Base-by-base conservation (phyloP, 2,888 invertebrate genomes). In the Synergus japonicus region DNA sequence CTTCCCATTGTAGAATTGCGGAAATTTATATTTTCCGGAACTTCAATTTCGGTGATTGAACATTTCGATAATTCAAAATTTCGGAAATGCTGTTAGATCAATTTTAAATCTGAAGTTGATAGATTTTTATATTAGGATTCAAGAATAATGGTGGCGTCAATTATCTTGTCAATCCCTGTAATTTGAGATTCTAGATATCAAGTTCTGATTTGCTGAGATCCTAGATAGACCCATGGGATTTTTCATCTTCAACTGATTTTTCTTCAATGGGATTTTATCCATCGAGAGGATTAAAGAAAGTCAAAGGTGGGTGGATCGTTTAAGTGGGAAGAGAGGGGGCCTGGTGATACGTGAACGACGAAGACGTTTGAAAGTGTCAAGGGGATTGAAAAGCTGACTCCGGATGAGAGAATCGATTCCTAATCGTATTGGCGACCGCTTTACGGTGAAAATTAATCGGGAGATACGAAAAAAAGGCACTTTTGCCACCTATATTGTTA, bases 321-420 rank as follows among this genome's bases (percentile, higher is more conserved):
- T 73, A 54, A 73, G 49, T 54, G 54, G 49, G 69, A 37, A 54
- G 69, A 73, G 69, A 73, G 22, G 15, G 9, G 49, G 49, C 29
- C 29, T 73, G 15, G 49, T 73, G 73, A 73, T 54, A 73, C 29
- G 49, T 54, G 73, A 54, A 73, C 29, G 54, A 73, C 49, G 15
- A 73, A 73, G 73, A 73, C n/a, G 54, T 54, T 73, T 73, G 49
- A 73, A 73, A 73, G 73, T 10, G 41, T 73, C 73, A 37, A 54
- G 73, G 73, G 49, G n/a, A 54, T 73, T 73, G 54, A 73, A 73
- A 73, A 73, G 37, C 49, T 54, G 54, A 73, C 54, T 54, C 54
- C 54, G n/a, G n/a, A 73, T 54, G 73, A 54, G 73, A 37, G 73
- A 54, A 73, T 73, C 54, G 73, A 73, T 73, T 54, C 8, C 29